Percentiles rank a stretch among this genome's conserved stretches.
These are phyloP conservation scores for Xylophagus ater DNA, from an alignment of 2,888 invertebrate genomes.

Conservation along the genomic window DNA sequence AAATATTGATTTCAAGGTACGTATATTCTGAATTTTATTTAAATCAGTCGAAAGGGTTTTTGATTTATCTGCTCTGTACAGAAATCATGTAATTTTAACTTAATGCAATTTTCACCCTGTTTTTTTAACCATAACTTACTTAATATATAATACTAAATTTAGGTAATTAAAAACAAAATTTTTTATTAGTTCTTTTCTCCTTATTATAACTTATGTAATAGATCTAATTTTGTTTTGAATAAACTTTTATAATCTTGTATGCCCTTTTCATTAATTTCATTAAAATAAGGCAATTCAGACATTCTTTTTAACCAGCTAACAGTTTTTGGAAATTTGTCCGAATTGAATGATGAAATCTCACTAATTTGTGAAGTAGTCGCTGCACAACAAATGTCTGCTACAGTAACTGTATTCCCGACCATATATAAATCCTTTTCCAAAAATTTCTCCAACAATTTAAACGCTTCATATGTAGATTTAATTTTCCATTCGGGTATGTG, in stretches of 20 bases:
- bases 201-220: background rate
- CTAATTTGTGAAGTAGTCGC: conserved; percentile 23
- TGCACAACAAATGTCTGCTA: conserved; percentile 29
- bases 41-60: too few relatives aligned
- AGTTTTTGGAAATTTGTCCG: conserved; percentile 22
- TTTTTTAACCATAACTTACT: too few relatives aligned
- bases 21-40: too few relatives aligned
- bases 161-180: background rate
- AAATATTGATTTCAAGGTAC: too few relatives aligned
- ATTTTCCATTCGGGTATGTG: too few relatives aligned
- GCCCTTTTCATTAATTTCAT: conserved; percentile 25
- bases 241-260: background rate
- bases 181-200: background rate
- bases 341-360: conserved; percentile 22
- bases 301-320: conserved; percentile 27
- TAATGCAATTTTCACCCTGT: too few relatives aligned
- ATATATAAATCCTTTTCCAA: too few relatives aligned
- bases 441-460: too few relatives aligned
- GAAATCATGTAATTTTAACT: too few relatives aligned
- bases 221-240: background rate
- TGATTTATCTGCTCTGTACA: too few relatives aligned
- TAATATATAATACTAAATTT: too few relatives aligned
- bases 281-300: conserved; percentile 26
- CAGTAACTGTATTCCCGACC: conserved; percentile 25
- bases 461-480: too few relatives aligned